A percentile compares a stretch with the other conserved stretches of the same genome.
Evolutionary conservation across 2,888 invertebrate genomes (phyloP).

Genomic region (Apantesis nais): DNA sequence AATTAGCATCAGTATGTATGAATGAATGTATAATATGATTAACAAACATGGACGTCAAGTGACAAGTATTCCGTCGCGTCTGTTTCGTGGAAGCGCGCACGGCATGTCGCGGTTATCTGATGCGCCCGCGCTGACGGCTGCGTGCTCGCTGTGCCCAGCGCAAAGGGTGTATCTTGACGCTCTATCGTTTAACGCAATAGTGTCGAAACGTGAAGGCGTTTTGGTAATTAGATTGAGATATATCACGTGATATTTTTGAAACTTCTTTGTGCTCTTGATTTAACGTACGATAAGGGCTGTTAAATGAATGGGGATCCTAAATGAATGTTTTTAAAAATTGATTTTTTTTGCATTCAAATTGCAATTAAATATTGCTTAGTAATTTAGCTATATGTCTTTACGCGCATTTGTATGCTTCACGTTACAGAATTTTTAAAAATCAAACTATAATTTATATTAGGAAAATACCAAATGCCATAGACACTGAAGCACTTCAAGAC

Average conservation of each 20-base stretch:
- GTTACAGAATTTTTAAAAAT: too few relatives aligned
- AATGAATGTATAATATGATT: conserved; percentile 46
- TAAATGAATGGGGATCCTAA: neutral
- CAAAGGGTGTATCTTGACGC: conserved; percentile 50
- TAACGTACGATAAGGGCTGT: neutral
- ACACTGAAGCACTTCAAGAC: neutral
- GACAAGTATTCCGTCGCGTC: conserved; percentile 54
- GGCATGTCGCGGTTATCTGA: conserved; percentile 63
- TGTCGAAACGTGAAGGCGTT: conserved; percentile 36
- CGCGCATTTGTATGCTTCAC: too few relatives aligned
- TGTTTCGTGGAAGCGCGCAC: conserved; percentile 51
- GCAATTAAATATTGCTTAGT: neutral
- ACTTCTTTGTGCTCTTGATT: neutral
- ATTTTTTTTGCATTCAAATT: neutral
- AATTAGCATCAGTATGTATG: conserved; percentile 41
- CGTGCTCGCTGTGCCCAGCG: conserved; percentile 61
- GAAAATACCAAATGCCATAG: too few relatives aligned
- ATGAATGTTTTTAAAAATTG: neutral
- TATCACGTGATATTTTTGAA: conserved; percentile 23
- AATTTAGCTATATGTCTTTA: too few relatives aligned
- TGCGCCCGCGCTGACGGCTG: conserved; percentile 61
- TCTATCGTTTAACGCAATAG: conserved; percentile 51
- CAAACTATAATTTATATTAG: too few relatives aligned
- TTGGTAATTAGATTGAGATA: conserved; percentile 31
- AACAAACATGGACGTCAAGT: conserved; percentile 43